Base-by-base conservation (phyloP, 1,140 invertebrate genomes). In the Bathynomus jamesi region DNA sequence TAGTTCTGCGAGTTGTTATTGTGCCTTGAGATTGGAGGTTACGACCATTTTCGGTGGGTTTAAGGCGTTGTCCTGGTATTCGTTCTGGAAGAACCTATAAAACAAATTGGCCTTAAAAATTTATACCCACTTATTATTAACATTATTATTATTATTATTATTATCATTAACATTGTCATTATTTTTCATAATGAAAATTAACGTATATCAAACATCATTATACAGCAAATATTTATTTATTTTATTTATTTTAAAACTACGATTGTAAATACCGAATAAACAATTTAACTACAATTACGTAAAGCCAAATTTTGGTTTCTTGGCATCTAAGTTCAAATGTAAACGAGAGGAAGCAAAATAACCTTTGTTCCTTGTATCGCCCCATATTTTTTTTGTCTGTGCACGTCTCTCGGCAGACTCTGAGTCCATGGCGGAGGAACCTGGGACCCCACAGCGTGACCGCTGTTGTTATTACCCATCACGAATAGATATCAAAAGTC, bases 11-110 rank as follows among this genome's bases (percentile, higher is more conserved):
- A 1, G 89, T 89, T 74, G 87, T 89, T 78, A 92, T 88, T 70
- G 91, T 92, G 13, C 90, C 91, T 7, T 89, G 89, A 13, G 88
- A 87, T 69, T 90, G 89, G 32, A 92, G 82, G 75, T 91, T 90
- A 74, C 86, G 87, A 25, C 90, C 91, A 83, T 93, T 92, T 80
- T 90, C 87, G 7, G 90, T 92, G 63, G 87, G 85, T 40, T 89
- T 85, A 31, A 92, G 81, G 53, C 87, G 84, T 71, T 84, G 84
- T 31, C 83, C 83, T 17, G 87, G 85, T 4, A 85, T 83, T 67
- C 85, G 80, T 60, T 87, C 85, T 0, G 90, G 90, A 2, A 92
- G 81, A 7, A 91, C 89, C 83, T 90, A 71, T 10, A 28, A 46
- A 21, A 24, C 4, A 64, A 53, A 11, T 25, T 28, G 61, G 28